Evolutionary conservation across 2,888 invertebrate genomes (phyloP).

Genomic region (Epinotia brunnichana): DNA sequence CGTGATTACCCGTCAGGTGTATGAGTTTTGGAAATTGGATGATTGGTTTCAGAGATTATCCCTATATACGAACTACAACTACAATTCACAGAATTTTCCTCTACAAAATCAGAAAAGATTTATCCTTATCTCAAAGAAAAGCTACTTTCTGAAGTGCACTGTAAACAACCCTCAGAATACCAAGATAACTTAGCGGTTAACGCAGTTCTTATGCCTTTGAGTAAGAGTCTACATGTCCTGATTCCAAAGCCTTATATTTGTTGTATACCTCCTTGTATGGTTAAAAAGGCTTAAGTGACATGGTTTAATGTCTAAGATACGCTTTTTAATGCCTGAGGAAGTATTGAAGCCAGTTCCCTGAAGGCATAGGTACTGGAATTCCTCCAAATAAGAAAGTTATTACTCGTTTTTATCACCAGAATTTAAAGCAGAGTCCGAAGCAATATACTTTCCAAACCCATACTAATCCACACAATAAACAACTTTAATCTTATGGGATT

Average conservation of each 20-base stretch:
- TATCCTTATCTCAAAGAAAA: background rate
- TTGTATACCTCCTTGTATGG: background rate
- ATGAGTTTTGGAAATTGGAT: too few species aligned
- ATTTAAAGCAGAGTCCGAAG: constrained; percentile 15
- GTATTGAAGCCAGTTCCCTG: constrained; percentile 3
- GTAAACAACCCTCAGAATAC: background rate
- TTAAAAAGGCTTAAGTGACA: background rate
- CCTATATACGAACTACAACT: too few species aligned
- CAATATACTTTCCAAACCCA: background rate
- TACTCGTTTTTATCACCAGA: constrained; percentile 17
- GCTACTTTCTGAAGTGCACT: background rate
- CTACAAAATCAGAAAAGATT: background rate
- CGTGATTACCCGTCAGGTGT: too few species aligned
- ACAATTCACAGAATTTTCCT: too few species aligned
- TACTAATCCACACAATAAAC: background rate
- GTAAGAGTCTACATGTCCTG: background rate
- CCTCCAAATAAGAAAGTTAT: constrained; percentile 36
- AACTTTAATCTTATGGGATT: background rate
- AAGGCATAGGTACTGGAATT: constrained; percentile 20
- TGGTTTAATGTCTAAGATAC: background rate
- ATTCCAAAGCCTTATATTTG: background rate
- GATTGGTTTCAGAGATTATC: too few species aligned
- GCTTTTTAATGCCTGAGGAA: background rate
- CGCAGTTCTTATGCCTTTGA: background rate
- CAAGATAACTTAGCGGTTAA: background rate